Evolutionary conservation across 2,113 vertebrate species (phyloP).

Genomic region (Haemorhous mexicanus): DNA sequence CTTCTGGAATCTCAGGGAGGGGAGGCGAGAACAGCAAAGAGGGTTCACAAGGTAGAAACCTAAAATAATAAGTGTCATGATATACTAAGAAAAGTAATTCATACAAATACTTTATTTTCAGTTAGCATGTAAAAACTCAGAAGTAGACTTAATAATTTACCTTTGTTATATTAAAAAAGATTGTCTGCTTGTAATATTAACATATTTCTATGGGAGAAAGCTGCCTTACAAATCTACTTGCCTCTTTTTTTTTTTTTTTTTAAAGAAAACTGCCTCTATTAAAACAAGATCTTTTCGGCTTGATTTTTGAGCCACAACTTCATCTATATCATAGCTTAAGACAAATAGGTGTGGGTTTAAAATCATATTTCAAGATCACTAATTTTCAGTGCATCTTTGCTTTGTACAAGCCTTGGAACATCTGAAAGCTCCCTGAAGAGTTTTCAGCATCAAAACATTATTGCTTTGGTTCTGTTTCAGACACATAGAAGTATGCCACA

Average conservation of each 20-base stretch:
- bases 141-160: constrained; percentile 57
- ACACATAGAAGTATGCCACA: constrained; percentile 65
- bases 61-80: neutral
- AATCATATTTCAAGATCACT: constrained; percentile 53
- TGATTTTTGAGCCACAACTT: constrained; percentile 56
- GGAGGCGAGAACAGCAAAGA: neutral
- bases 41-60: neutral
- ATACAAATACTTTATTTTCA: constrained; percentile 51
- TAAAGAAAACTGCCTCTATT: constrained; percentile 32
- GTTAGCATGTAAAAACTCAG: constrained; percentile 55
- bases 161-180: constrained; percentile 68
- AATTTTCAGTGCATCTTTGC: constrained; percentile 68
- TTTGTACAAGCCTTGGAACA: constrained; percentile 69
- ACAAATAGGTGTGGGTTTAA: constrained; percentile 73
- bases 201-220: constrained; percentile 65
- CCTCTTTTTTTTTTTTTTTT: neutral
- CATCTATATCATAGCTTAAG: constrained; percentile 67
- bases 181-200: constrained; percentile 72
- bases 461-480: constrained; percentile 84
- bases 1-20: neutral
- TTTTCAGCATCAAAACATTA: constrained; percentile 71
- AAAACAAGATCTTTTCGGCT: constrained; percentile 46
- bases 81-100: constrained; percentile 23
- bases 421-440: constrained; percentile 66
- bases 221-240: constrained; percentile 67